A percentile compares a stretch with the other conserved stretches of the same genome.
Conservation (phyloP, 1,140 invertebrate species). For the Drosophila albomicans region DNA sequence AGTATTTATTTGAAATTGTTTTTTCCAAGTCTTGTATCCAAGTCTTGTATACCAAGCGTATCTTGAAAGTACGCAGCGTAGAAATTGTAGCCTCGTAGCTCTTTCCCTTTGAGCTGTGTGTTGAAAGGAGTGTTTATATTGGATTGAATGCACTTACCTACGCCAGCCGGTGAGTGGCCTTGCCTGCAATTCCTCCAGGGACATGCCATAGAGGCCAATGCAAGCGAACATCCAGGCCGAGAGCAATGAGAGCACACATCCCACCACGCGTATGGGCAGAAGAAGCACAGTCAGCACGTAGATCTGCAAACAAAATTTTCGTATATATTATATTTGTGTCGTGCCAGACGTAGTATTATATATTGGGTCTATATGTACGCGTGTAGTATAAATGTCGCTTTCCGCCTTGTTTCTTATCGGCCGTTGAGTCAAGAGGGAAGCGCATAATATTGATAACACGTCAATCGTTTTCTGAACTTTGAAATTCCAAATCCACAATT, state of each 20-base stretch:
- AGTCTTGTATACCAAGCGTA: no score
- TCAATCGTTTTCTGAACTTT: conserved; percentile 26
- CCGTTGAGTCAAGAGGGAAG: neutral
- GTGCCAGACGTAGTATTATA: conserved; percentile 9
- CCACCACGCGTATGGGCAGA: conserved; percentile 90
- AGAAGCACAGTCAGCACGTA: conserved; percentile 91
- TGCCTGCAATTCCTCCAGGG: conserved; percentile 90
- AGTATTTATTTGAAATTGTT: no score
- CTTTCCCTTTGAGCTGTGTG: no score
- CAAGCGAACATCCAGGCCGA: conserved; percentile 93
- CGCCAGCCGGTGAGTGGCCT: conserved; percentile 93
- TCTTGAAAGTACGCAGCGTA: no score
- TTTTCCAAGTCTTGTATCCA: no score
- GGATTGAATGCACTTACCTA: conserved; percentile 88
- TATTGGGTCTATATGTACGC: neutral
- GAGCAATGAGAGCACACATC: conserved; percentile 90
- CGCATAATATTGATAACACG: conserved; percentile 12
- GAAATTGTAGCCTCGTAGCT: no score
- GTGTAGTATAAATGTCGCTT: neutral
- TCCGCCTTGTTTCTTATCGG: conserved; percentile 1
- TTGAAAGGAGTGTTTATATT: neutral
- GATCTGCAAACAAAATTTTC: conserved; percentile 88
- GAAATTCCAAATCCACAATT: conserved; percentile 3
- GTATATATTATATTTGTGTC: neutral
- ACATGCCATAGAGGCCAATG: conserved; percentile 91